phyloP scores from a whole-genome alignment of 2,888 invertebrate genomes.

The Drosophila fungiperda region DNA sequence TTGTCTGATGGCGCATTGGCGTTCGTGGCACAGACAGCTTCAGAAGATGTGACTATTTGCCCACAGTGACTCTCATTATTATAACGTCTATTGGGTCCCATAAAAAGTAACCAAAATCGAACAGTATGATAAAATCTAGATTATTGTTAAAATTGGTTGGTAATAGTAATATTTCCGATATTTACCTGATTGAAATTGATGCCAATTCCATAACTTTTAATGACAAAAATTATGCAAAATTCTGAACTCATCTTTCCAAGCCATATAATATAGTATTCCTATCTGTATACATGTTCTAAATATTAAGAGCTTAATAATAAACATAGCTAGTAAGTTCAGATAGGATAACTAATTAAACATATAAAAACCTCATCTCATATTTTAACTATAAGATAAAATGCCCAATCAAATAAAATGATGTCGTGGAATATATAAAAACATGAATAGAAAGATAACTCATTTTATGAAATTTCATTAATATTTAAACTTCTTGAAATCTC shows the following conservation, averaged over 20 bases:
- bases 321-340: too few species aligned
- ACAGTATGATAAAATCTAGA: neutral
- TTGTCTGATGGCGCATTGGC: constrained; percentile 22
- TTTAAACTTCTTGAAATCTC: neutral
- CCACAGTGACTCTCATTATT: constrained; percentile 31
- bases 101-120: constrained; percentile 27
- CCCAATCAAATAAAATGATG: neutral
- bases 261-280: neutral
- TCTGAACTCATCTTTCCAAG: neutral
- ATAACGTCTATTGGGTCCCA: constrained; percentile 23
- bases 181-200: neutral
- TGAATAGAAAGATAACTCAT: too few species aligned
- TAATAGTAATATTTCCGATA: neutral
- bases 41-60: constrained; percentile 55
- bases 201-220: neutral
- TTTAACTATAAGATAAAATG: neutral
- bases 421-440: neutral
- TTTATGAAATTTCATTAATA: neutral
- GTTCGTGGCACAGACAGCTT: constrained; percentile 18
- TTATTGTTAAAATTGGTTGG: neutral
- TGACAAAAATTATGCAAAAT: neutral
- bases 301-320: neutral
- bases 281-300: neutral
- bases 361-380: neutral
- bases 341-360: neutral